Conservation (phyloP, 2,797 vertebrate species). For the Picus viridis region DNA sequence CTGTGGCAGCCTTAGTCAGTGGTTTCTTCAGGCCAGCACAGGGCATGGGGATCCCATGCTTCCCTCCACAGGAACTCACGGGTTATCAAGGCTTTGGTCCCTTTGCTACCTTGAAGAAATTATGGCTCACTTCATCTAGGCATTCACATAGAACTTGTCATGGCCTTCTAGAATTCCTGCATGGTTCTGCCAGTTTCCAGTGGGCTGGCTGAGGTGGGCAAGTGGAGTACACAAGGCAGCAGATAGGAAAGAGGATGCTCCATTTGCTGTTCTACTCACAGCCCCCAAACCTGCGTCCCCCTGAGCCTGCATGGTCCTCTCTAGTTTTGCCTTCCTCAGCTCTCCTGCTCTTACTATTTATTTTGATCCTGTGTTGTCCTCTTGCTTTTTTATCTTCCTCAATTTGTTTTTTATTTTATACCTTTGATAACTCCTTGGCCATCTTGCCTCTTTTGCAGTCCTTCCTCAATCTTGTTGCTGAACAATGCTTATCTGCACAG, state of each 20-base stretch:
- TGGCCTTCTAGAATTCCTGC: no score
- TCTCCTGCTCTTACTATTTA: background rate
- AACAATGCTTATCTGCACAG: background rate
- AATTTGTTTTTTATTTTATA: background rate
- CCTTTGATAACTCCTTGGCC: background rate
- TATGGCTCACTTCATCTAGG: background rate
- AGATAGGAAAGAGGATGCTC: background rate
- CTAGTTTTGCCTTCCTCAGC: background rate
- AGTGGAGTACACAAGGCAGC: accelerated
- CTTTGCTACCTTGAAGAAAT: background rate
- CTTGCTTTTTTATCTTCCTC: background rate
- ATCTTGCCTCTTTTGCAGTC: background rate
- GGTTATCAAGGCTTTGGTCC: no score
- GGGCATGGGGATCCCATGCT: no score
- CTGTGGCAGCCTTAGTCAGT: background rate
- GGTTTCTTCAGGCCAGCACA: background rate
- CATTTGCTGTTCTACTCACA: background rate
- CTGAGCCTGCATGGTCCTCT: background rate
- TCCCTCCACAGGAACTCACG: background rate
- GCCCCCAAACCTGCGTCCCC: no score
- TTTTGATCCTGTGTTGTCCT: background rate
- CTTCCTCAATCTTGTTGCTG: background rate
- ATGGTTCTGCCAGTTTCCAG: background rate
- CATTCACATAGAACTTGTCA: background rate
- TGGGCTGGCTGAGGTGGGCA: background rate